Percentiles rank a stretch among this genome's conserved stretches.
These are phyloP conservation scores for Calephelis nemesis DNA, from an alignment of 1,140 invertebrate species.

Conservation along the genomic window DNA sequence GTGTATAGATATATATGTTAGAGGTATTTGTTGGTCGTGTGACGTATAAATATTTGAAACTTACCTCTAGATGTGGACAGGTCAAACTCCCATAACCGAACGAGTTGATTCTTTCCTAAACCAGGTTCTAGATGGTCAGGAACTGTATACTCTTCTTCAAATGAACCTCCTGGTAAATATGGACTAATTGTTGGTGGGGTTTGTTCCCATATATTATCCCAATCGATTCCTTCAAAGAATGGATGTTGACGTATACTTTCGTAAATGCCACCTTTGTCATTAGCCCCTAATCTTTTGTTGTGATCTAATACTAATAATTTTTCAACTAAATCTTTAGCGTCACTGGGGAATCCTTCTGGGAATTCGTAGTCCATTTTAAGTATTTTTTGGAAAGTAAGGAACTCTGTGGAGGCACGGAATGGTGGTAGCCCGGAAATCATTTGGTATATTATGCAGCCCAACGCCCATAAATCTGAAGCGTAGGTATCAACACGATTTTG, in stretches of 20 bases:
- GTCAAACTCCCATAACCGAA: conserved; percentile 86
- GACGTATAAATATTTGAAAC: conserved; percentile 16
- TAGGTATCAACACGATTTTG: conserved; percentile 88
- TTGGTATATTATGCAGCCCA: conserved; percentile 98
- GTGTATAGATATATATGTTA: too few species aligned
- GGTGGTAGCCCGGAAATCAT: conserved; percentile 96
- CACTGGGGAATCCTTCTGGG: conserved; percentile 92
- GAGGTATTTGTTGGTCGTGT: background rate
- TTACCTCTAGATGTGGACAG: conserved; percentile 78
- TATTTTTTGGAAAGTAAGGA: conserved; percentile 98
- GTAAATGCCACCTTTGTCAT: conserved; percentile 87
- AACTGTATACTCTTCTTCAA: conserved; percentile 86
- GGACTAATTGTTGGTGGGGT: conserved; percentile 92
- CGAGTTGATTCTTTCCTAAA: conserved; percentile 89
- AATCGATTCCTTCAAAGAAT: conserved; percentile 92
- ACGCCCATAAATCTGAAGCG: conserved; percentile 97
- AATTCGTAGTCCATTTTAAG: conserved; percentile 94
- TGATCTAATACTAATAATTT: conserved; percentile 92
- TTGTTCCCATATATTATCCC: conserved; percentile 88
- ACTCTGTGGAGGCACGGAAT: conserved; percentile 95
- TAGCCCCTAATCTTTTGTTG: conserved; percentile 89
- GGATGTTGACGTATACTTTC: conserved; percentile 90
- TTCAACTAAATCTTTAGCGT: conserved; percentile 92
- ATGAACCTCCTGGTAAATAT: conserved; percentile 88
- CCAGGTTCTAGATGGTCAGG: conserved; percentile 92